These are phyloP conservation scores for Cabera pusaria DNA, from an alignment of 2,888 invertebrate species.

Conservation along the genomic window DNA sequence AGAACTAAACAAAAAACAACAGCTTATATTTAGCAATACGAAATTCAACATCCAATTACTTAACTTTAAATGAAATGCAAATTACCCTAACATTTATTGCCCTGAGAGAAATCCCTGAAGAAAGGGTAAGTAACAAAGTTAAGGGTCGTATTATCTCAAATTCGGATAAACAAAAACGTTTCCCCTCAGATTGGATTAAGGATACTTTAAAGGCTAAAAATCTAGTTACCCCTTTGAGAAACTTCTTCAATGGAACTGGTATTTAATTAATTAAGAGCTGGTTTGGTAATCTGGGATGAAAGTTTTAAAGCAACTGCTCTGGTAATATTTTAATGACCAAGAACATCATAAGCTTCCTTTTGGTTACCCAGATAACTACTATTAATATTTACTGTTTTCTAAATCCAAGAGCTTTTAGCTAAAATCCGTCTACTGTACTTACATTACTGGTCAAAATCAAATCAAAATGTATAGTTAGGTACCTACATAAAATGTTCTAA, in stretches of 20 bases:
- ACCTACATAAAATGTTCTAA: no score
- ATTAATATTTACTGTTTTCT: no score
- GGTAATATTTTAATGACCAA: no score
- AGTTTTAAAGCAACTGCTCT: not conserved
- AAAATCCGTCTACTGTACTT: no score
- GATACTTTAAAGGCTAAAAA: conserved; percentile 23
- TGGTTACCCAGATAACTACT: no score
- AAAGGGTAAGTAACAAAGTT: conserved; percentile 23
- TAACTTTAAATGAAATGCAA: conserved; percentile 34
- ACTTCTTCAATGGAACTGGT: conserved; percentile 15
- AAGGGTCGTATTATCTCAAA: conserved; percentile 27
- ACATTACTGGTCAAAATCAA: no score
- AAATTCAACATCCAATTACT: conserved; percentile 32
- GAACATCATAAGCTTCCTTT: no score
- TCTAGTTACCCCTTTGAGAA: conserved; percentile 20
- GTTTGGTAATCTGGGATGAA: not conserved
- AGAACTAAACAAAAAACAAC: conserved; percentile 9
- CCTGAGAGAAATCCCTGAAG: conserved; percentile 27
- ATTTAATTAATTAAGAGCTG: conserved; percentile 19
- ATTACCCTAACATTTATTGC: conserved; percentile 32
- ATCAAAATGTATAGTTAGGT: no score
- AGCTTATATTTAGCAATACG: conserved; percentile 13
- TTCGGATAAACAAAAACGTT: conserved; percentile 32
- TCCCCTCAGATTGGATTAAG: conserved; percentile 24
- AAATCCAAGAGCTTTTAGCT: no score